Conservation (phyloP, 2,113 vertebrate genomes). For the Mohoua ochrocephala region DNA sequence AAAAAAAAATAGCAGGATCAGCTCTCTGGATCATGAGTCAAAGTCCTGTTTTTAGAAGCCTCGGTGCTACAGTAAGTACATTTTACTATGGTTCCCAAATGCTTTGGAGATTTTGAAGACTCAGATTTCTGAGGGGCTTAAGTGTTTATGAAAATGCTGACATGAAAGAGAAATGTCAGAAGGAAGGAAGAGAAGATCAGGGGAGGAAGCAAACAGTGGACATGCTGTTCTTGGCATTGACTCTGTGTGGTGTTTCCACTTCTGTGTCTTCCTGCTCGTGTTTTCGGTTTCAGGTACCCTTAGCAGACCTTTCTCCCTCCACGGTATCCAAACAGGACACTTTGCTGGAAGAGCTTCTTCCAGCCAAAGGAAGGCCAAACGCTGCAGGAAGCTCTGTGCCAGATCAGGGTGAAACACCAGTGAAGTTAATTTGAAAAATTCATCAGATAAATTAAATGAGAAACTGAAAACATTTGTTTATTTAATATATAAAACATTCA, state of each 20-base stretch:
- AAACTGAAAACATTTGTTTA: slow-evolving; percentile 27
- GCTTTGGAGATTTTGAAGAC: not conserved
- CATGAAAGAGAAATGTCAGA: not conserved
- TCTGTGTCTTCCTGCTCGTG: not conserved
- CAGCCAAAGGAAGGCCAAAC: not conserved
- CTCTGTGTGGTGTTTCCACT: not conserved
- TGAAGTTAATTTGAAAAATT: slow-evolving; percentile 23
- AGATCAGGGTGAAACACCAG: slow-evolving; percentile 15
- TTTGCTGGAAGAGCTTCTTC: not conserved
- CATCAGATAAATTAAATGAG: slow-evolving; percentile 46
- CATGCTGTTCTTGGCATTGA: not conserved
- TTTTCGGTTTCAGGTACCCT: slow-evolving; percentile 16
- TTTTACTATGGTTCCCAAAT: not conserved
- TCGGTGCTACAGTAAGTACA: not conserved
- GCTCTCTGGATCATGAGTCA: not conserved
- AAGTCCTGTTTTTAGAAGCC: not conserved
- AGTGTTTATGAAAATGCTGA: not conserved
- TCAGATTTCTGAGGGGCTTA: not conserved
- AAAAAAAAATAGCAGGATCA: not conserved
- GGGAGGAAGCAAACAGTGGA: not conserved
- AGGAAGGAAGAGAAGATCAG: not conserved
- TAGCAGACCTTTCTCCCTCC: not conserved
- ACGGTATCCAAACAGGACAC: not conserved
- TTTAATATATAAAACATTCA: not conserved
- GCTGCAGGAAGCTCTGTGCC: not conserved